A percentile compares a stretch with the other conserved stretches of the same genome.
Evolutionary conservation across 2,888 invertebrate genomes (phyloP).

Genomic region (Fissipunctia ypsillon): DNA sequence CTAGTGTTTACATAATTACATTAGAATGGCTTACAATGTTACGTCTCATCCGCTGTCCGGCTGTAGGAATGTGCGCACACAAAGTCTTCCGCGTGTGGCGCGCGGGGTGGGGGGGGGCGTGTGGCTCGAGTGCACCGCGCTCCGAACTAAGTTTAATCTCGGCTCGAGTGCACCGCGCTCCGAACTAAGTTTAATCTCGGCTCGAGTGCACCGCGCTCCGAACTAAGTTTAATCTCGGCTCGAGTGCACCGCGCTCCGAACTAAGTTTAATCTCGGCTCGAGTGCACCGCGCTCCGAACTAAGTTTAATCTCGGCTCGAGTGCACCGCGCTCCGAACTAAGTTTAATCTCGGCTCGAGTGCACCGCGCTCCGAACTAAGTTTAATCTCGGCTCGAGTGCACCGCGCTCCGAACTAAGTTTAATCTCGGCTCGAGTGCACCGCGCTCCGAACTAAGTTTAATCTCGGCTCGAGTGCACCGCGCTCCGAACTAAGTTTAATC

Average conservation of each 20-base stretch:
- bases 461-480: background rate
- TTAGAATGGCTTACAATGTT: constrained; percentile 7
- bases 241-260: constrained; percentile 20
- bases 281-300: constrained; percentile 22
- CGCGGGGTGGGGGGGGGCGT: background rate
- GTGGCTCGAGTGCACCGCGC: background rate
- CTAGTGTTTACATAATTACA: constrained; percentile 9
- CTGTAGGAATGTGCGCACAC: constrained; percentile 27
- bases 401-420: too few relatives aligned
- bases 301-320: constrained; percentile 29
- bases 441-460: too few relatives aligned
- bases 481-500: too few relatives aligned
- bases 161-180: background rate
- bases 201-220: constrained; percentile 28
- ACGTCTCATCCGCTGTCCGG: background rate
- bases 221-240: constrained; percentile 28
- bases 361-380: too few relatives aligned
- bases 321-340: too few relatives aligned
- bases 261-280: constrained; percentile 31
- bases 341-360: too few relatives aligned
- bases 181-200: constrained; percentile 23
- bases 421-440: too few relatives aligned
- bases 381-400: background rate
- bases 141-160: too few relatives aligned
- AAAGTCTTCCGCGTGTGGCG: background rate